Conservation (phyloP, 2,888 invertebrate genomes). For the Clostera curtula region DNA sequence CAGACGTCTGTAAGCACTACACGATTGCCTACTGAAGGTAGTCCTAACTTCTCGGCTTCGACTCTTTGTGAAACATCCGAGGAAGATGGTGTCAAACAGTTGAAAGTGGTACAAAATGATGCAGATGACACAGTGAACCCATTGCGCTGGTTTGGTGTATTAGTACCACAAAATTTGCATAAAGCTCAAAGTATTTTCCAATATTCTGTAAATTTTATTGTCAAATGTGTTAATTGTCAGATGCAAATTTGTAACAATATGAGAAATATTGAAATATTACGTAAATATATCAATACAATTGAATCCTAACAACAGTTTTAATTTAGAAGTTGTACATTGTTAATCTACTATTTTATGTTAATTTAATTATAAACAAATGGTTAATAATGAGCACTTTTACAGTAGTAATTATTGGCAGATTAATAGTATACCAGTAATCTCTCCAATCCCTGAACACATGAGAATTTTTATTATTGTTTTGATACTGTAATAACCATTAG, state of each 20-base stretch:
- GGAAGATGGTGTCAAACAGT: constrained; percentile 57
- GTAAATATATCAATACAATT: constrained; percentile 32
- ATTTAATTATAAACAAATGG: no score
- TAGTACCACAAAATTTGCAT: constrained; percentile 87
- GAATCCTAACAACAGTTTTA: constrained; percentile 8
- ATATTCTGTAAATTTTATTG: constrained; percentile 78
- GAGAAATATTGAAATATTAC: constrained; percentile 39
- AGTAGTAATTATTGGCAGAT: no score
- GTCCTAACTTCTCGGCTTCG: constrained; percentile 58
- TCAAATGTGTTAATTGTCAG: constrained; percentile 82
- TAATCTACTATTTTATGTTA: no score
- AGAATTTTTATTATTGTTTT: no score
- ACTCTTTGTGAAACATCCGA: constrained; percentile 48
- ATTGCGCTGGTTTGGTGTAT: constrained; percentile 89
- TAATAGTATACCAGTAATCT: no score
- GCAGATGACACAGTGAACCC: constrained; percentile 74
- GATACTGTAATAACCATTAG: no score
- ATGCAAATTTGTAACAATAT: constrained; percentile 65
- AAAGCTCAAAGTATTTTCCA: constrained; percentile 84
- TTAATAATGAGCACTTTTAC: no score
- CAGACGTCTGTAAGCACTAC: constrained; percentile 81
- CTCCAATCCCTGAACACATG: no score
- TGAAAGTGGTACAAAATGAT: constrained; percentile 43
- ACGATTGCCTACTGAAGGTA: constrained; percentile 81
- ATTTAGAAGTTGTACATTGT: not conserved